A percentile compares a stretch with the other conserved stretches of the same genome.
Conservation (phyloP, 2,113 vertebrate species). For the Haemorhous mexicanus region DNA sequence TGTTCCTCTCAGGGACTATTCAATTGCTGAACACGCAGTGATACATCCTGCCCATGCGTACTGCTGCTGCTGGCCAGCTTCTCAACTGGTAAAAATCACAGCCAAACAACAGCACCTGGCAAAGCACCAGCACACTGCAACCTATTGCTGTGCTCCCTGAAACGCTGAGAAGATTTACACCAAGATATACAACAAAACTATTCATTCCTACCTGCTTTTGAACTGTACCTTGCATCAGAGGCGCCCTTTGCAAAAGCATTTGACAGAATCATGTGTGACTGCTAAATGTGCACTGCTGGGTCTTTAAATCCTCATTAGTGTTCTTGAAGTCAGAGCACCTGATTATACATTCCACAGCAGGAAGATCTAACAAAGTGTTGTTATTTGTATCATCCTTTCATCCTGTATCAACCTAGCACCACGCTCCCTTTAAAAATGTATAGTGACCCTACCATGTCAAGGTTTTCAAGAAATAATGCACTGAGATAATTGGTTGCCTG, state of each 20-base stretch:
- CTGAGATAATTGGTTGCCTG: conserved; percentile 39
- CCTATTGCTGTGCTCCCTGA: background rate
- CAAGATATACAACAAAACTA: background rate
- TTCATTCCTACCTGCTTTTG: background rate
- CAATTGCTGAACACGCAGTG: rapidly evolving
- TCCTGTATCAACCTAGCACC: background rate
- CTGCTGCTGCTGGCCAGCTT: background rate
- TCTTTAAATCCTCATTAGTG: conserved; percentile 49
- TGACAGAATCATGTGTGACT: background rate
- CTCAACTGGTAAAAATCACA: background rate
- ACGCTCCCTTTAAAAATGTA: background rate
- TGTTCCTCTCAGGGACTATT: background rate
- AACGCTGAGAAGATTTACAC: background rate
- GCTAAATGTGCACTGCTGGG: background rate
- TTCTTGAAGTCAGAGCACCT: conserved; percentile 16
- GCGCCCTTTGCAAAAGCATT: background rate
- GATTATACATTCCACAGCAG: background rate
- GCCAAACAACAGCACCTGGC: background rate
- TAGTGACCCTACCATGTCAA: background rate
- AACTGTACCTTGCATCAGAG: background rate
- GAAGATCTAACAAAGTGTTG: conserved; percentile 11
- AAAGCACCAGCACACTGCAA: background rate
- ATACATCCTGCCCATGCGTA: rapidly evolving
- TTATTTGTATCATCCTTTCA: conserved; percentile 29
- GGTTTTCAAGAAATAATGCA: conserved; percentile 47